Evolutionary conservation across 2,113 vertebrate genomes (phyloP).

Genomic region (Mirounga angustirostris): DNA sequence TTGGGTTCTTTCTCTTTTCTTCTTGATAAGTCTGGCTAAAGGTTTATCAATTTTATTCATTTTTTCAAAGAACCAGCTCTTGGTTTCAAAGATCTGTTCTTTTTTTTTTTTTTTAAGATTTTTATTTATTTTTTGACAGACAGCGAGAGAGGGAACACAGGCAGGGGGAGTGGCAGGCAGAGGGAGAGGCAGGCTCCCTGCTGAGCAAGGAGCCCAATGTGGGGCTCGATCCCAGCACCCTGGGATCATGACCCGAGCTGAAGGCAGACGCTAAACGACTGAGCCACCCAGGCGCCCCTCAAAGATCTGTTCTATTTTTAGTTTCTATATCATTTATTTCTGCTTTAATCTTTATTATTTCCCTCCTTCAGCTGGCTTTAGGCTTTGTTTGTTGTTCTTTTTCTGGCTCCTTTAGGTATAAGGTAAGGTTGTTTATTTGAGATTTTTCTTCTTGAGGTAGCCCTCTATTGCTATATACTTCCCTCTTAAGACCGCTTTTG

Average conservation of each 20-base stretch:
- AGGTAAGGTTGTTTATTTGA: neutral
- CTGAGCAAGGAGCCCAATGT: too few relatives aligned
- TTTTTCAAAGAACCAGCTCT: neutral
- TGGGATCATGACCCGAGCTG: too few relatives aligned
- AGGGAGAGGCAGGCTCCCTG: too few relatives aligned
- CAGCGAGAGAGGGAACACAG: too few relatives aligned
- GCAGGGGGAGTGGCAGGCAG: too few relatives aligned
- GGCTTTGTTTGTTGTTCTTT: neutral
- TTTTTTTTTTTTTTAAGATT: too few relatives aligned
- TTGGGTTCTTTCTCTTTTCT: neutral
- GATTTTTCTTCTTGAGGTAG: neutral
- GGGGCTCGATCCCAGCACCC: too few relatives aligned
- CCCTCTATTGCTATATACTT: neutral
- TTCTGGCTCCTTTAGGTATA: neutral
- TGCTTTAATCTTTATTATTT: neutral
- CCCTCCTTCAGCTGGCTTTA: neutral
- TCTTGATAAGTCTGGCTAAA: neutral
- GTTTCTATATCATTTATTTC: neutral
- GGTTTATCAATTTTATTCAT: neutral
- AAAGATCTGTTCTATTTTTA: neutral
- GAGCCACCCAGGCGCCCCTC: neutral
- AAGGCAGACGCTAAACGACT: too few relatives aligned
- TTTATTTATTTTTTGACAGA: too few relatives aligned
- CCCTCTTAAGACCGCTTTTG: neutral
- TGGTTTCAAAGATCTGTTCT: neutral